Base-by-base conservation (phyloP, 1,140 invertebrate genomes). In the Ganaspis sp. region DNA sequence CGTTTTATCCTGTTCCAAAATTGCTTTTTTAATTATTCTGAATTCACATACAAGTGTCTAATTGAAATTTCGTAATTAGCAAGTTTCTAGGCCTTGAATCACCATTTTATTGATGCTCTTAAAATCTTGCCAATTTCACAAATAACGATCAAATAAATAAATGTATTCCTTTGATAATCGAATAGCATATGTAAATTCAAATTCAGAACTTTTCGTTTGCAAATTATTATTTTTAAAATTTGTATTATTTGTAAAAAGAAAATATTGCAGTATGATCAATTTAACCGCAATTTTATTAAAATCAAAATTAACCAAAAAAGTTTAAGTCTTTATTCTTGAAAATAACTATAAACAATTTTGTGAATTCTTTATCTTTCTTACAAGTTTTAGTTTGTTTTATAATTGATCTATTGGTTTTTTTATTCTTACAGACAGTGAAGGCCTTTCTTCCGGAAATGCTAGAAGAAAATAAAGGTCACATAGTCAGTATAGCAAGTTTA, bases 361-460 rank as follows among this genome's bases (percentile, higher is more conserved):
- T n/a, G n/a, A n/a, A n/a, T n/a, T n/a, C n/a, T n/a, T n/a, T n/a
- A n/a, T n/a, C n/a, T n/a, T n/a, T n/a, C n/a, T n/a, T n/a, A n/a
- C n/a, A 45, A 45, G 12, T 45, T 45, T 45, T 45, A 3, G 38
- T 11, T 45, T 17, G 4, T 49, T 49, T 49, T 17, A 4, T 2
- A 49, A 17, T 49, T 49, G n/a, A 17, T 49, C 8, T 17, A 45
- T 15, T 45, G 4, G 4, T 26, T 9, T 76, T 80, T 73, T 38
- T 64, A 75, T 75, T 81, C 79, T 88, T 93, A 21, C 89, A 96
- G 95, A 96, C 95, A 0, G 93, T 94, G 0, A 96, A 95, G 86
- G 95, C 95, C 0, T 96, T 96, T 89, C 92, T 99, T 8, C 98
- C 98, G 0, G 94, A 94, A 38, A 99, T 99, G 99, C 96, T 99